phyloP scores from a whole-genome alignment of 1,140 invertebrate genomes.

The Whitmania pigra region DNA sequence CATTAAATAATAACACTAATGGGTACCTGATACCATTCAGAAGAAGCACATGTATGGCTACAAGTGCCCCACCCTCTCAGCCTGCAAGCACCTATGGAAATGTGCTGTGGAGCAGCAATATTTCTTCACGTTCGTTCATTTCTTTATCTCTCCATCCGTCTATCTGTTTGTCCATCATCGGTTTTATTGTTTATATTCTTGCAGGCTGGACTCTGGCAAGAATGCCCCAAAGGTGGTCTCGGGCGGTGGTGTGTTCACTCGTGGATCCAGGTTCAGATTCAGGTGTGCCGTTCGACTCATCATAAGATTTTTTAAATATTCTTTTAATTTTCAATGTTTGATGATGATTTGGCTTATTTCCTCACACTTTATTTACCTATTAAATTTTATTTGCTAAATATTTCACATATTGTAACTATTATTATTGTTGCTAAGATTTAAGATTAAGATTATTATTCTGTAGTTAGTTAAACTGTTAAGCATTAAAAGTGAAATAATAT shows the following conservation, averaged over 20 bases:
- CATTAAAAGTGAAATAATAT: no score
- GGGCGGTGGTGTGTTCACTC: constrained; percentile 82
- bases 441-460: no score
- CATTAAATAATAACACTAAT: no score
- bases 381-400: no score
- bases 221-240: constrained; percentile 73
- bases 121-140: constrained; percentile 78
- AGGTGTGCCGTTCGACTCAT: constrained; percentile 31
- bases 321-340: no score
- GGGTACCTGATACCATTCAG: constrained; percentile 47
- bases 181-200: constrained; percentile 11
- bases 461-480: no score
- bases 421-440: no score
- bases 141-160: no score
- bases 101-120: constrained; percentile 91
- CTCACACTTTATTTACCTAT: no score
- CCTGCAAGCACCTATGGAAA: constrained; percentile 85
- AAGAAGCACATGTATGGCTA: constrained; percentile 92
- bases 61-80: constrained; percentile 75
- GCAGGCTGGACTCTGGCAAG: constrained; percentile 67
- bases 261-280: constrained; percentile 77
- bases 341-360: no score
- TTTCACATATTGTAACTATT: no score
- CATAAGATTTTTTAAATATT: no score
- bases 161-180: background rate